Conservation (phyloP, 2,797 vertebrate genomes). For the Halcyon smyrnensis region DNA sequence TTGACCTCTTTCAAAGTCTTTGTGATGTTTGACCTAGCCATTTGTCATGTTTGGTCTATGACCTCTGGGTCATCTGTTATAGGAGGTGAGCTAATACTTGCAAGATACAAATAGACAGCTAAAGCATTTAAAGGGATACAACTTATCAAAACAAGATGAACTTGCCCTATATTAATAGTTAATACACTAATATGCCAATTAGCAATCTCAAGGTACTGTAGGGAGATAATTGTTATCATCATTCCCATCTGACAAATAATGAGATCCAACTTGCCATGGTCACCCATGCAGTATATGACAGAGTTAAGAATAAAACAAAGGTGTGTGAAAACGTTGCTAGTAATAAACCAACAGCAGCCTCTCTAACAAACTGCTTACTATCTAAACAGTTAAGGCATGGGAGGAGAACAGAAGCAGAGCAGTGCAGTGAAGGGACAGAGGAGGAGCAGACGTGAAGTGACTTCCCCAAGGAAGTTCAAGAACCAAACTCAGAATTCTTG, state of each 20-base stretch:
- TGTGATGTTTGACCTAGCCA: conserved; percentile 28
- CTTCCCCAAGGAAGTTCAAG: not conserved
- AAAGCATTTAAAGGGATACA: not conserved
- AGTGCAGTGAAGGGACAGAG: not conserved
- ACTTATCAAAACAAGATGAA: not conserved
- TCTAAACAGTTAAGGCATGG: not conserved
- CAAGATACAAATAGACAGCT: not conserved
- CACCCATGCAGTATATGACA: fast-evolving
- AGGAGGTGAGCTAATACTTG: not conserved
- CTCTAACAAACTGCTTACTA: not conserved
- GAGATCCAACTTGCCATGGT: not conserved
- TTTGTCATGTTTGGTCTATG: conserved; percentile 21
- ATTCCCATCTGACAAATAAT: not conserved
- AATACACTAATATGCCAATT: not conserved
- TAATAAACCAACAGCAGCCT: not conserved
- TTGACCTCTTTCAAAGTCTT: conserved; percentile 35
- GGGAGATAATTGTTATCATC: not conserved
- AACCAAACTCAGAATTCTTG: fast-evolving
- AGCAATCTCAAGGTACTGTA: not conserved
- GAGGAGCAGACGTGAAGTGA: not conserved
- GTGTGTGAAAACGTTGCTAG: not conserved
- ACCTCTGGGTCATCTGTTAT: conserved; percentile 30
- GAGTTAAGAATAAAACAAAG: not conserved
- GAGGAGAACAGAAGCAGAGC: not conserved
- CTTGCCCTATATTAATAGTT: not conserved